phyloP scores from a whole-genome alignment of 2,797 vertebrate genomes.

The Girardinus metallicus region DNA sequence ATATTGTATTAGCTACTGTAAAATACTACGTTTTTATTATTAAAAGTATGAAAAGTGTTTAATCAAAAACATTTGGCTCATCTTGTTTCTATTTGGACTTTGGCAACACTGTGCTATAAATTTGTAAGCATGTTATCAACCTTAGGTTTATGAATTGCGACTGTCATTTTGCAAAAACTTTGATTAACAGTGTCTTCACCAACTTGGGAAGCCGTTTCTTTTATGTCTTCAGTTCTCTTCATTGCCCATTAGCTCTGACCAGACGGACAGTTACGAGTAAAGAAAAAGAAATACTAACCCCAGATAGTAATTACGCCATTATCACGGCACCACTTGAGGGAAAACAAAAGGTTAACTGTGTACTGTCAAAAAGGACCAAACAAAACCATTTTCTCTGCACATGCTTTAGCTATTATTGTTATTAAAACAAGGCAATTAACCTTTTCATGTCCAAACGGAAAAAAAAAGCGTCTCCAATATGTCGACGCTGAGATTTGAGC shows the following conservation, averaged over 20 bases:
- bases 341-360: conserved; percentile 32
- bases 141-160: not conserved
- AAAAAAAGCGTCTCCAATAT: conserved; percentile 66
- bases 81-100: not conserved
- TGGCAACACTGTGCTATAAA: not conserved
- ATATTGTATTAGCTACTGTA: not conserved
- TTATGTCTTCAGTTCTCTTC: not conserved
- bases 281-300: not conserved
- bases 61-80: not conserved
- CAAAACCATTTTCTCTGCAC: conserved; percentile 33
- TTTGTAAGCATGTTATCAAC: not conserved
- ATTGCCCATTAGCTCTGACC: not conserved
- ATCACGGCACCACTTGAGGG: not conserved
- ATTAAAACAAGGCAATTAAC: conserved; percentile 63
- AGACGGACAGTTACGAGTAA: not conserved
- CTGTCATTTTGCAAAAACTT: not conserved
- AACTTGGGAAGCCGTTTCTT: not conserved
- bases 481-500: conserved; percentile 44
- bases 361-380: not conserved
- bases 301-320: not conserved
- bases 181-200: not conserved
- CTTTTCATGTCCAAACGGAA: conserved; percentile 65
- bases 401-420: conserved; percentile 50
- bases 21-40: not conserved
- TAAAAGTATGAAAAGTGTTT: not conserved